These are phyloP conservation scores for Lophius piscatorius DNA, from an alignment of 2,113 vertebrate species.

Conservation along the genomic window DNA sequence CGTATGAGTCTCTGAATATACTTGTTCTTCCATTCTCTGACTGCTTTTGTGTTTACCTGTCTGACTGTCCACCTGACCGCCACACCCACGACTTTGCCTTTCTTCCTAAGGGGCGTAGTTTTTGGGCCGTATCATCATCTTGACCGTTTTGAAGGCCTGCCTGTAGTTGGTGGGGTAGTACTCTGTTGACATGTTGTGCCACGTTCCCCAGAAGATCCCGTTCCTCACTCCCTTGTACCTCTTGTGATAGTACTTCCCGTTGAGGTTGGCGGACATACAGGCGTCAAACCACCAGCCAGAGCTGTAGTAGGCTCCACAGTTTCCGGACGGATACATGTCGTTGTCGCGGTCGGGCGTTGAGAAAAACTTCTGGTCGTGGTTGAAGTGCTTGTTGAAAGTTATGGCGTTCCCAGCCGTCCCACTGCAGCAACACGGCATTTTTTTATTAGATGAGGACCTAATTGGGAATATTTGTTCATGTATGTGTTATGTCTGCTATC, in stretches of 20 bases:
- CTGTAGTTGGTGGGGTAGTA: slow-evolving; percentile 84
- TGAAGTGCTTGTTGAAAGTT: slow-evolving; percentile 87
- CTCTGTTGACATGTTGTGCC: slow-evolving; percentile 84
- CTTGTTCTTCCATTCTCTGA: slow-evolving; percentile 33
- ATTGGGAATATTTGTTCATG: neutral
- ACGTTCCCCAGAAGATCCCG: slow-evolving; percentile 97
- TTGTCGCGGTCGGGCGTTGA: slow-evolving; percentile 93
- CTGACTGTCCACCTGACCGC: slow-evolving; percentile 4
- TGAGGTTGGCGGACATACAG: slow-evolving; percentile 96
- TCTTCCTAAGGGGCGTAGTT: slow-evolving; percentile 82
- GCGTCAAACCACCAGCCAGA: slow-evolving; percentile 99
- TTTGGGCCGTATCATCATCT: slow-evolving; percentile 96
- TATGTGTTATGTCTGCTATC: neutral
- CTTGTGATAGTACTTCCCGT: slow-evolving; percentile 94
- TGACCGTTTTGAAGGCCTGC: slow-evolving; percentile 89
- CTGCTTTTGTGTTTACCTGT: slow-evolving; percentile 13
- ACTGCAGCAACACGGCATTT: slow-evolving; percentile 51
- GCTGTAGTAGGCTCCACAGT: slow-evolving; percentile 92
- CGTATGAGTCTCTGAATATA: slow-evolving; percentile 17
- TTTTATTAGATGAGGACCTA: neutral
- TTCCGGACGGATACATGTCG: slow-evolving; percentile 90
- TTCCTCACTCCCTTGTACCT: slow-evolving; percentile 92
- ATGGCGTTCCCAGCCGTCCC: slow-evolving; percentile 94
- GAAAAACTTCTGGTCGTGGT: slow-evolving; percentile 95
- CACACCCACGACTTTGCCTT: neutral